A percentile compares a stretch with the other conserved stretches of the same genome.
Evolutionary conservation across 1,140 invertebrate species (phyloP).

Genomic region (Chrysomallon squamiferum): DNA sequence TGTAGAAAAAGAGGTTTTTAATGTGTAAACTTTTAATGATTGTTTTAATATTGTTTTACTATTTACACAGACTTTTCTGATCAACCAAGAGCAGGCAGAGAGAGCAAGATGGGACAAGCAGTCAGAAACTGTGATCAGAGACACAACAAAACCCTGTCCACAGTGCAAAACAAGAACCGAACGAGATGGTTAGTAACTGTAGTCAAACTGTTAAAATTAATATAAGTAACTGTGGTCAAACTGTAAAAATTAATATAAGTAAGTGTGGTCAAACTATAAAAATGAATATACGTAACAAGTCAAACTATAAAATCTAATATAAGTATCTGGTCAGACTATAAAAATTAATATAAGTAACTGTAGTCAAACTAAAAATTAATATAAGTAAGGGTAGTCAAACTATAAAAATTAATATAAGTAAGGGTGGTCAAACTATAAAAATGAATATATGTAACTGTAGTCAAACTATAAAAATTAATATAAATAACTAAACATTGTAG

Average conservation of each 20-base stretch:
- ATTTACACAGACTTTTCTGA: constrained; percentile 29
- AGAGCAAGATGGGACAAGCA: constrained; percentile 81
- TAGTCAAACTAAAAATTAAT: no score
- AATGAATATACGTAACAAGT: no score
- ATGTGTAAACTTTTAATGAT: no score
- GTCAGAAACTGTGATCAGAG: constrained; percentile 77
- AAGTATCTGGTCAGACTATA: background rate
- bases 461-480: background rate
- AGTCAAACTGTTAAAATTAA: background rate
- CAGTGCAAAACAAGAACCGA: constrained; percentile 87
- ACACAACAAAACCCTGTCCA: constrained; percentile 86
- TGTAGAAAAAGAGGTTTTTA: no score
- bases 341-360: background rate
- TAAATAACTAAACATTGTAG: background rate
- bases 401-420: no score
- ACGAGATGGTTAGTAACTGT: constrained; percentile 43
- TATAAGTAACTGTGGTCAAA: background rate
- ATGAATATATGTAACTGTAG: no score
- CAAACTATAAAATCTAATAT: no score
- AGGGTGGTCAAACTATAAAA: no score
- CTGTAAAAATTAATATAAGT: no score
- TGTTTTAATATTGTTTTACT: no score
- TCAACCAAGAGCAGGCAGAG: constrained; percentile 47
- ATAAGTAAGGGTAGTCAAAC: no score
- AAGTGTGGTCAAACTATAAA: no score